Base-by-base conservation (phyloP, 2,888 invertebrate genomes). In the Patella caerulea region DNA sequence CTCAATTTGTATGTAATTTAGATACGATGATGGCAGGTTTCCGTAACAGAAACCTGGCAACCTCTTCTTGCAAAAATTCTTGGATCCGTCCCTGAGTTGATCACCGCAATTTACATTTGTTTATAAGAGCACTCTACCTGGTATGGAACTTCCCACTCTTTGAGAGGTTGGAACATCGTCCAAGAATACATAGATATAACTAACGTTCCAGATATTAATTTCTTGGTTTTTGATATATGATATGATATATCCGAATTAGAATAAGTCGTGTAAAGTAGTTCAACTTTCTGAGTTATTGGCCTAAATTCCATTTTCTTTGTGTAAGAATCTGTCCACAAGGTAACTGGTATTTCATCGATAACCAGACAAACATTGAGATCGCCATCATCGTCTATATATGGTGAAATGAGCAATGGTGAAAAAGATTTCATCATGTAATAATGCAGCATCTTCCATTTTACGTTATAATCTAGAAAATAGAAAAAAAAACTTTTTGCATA, bases 361-460 rank as follows among this genome's bases (percentile, higher is more conserved):
- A 86, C 81, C 9, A 88, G 76, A 72, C 83, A 86, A 2, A 88
- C 85, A 69, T 83, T 82, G 12, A 87, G 73, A n/a, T 12, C 29
- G 17, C 79, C 78, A 29, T 81, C 79, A 9, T 83, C 84, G 59
- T 91, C 87, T 53, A 84, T 75, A 73, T 85, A 88, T 0, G 91
- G 90, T 3, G 92, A 91, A 14, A 93, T 85, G 17, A 92, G 85
- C 0, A 90, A 78, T 1, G 91, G 91, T 3, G 95, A 94, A 89
- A 98, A 96, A 89, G 98, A 97, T 2, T 95, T 93, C 83, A 94
- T 94, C 0, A 96, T 96, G 91, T 94, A 97, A 91, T 98, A 97
- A 88, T 98, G 98, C 2, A 97, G 92, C 94, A 96, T 94, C 91
- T 96, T 97, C 96, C 96, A 96, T 85, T 94, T 93, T 14, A 95